Conservation (phyloP, 2,113 vertebrate genomes). For the Gnathonemus echidnorhynchus region DNA sequence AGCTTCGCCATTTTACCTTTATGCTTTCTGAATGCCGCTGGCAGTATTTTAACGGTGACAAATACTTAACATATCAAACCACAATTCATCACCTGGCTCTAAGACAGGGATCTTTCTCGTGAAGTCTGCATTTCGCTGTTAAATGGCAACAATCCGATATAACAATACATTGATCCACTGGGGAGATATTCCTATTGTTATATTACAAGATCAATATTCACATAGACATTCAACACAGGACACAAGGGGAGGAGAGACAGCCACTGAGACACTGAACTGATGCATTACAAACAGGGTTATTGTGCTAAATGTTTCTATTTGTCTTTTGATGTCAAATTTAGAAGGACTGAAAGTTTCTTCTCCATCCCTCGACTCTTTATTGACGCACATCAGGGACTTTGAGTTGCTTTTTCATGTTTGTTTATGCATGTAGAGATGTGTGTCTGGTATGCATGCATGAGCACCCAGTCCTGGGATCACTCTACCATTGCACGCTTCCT, state of each 20-base stretch:
- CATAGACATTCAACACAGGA: neutral
- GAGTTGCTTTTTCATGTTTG: neutral
- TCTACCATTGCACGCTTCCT: neutral
- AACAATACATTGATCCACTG: neutral
- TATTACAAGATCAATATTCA: neutral
- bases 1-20: neutral
- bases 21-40: neutral
- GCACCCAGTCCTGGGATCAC: neutral
- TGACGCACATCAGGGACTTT: neutral
- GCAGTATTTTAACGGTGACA: neutral
- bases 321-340: neutral
- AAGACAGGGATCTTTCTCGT: neutral
- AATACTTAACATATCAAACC: neutral
- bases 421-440: neutral
- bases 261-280: neutral
- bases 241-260: neutral
- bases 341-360: neutral
- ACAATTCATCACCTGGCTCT: neutral
- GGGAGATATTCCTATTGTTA: neutral
- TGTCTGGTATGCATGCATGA: constrained; percentile 3
- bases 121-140: neutral
- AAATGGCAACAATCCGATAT: neutral
- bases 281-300: neutral
- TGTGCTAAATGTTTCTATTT: neutral
- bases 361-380: neutral